A percentile compares a stretch with the other conserved stretches of the same genome.
Conservation (phyloP, 2,797 vertebrate genomes). For the Gymnoscopelus braueri region DNA sequence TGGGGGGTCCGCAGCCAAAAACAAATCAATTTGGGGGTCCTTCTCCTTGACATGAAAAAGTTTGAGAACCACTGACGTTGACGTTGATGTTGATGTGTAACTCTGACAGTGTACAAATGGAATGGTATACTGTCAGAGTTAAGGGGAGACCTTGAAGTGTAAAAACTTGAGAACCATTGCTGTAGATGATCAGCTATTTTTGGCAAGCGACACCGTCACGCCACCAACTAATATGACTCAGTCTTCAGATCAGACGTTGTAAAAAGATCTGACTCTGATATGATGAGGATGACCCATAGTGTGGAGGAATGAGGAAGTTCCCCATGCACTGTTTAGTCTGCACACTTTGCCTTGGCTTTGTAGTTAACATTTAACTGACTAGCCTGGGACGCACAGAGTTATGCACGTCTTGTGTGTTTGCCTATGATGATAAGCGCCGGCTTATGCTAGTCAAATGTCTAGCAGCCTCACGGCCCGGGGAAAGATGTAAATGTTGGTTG, state of each 20-base stretch:
- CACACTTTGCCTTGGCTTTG: constrained; percentile 65
- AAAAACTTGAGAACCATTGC: too few species aligned
- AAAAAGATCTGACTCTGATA: constrained; percentile 53
- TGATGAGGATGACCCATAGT: constrained; percentile 56
- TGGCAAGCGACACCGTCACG: background rate
- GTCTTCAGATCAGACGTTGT: constrained; percentile 14
- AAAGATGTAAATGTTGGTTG: too few species aligned
- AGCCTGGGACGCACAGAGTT: constrained; percentile 54
- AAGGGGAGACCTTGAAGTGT: too few species aligned
- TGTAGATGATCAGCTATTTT: too few species aligned
- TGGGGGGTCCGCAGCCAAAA: too few species aligned
- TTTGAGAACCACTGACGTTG: too few species aligned
- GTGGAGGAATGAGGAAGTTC: constrained; percentile 75
- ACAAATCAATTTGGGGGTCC: too few species aligned
- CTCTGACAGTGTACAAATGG: too few species aligned
- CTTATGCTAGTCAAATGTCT: constrained; percentile 46
- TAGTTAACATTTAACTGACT: constrained; percentile 77
- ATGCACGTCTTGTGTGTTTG: constrained; percentile 58
- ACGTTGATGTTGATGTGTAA: too few species aligned
- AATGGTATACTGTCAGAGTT: too few species aligned
- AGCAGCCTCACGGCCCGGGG: constrained; percentile 25
- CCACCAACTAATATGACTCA: background rate
- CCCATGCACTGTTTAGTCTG: constrained; percentile 61
- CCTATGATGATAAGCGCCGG: constrained; percentile 63
- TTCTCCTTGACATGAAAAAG: too few species aligned